Conservation (phyloP, 2,797 vertebrate genomes). For the Pagetopsis macropterus region DNA sequence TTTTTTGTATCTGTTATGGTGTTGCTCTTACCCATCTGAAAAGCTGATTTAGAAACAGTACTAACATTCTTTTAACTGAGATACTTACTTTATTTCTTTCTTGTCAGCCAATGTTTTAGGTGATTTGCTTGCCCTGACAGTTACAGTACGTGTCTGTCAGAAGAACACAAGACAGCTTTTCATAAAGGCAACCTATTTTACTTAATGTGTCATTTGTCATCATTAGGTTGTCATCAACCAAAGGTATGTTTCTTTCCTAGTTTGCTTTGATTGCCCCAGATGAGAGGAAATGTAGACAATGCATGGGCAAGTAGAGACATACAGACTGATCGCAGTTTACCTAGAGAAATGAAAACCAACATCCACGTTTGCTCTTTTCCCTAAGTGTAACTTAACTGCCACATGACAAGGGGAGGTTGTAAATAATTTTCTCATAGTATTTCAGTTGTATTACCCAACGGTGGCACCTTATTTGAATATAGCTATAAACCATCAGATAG, state of each 20-base stretch:
- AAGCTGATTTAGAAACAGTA: slow-evolving; percentile 17
- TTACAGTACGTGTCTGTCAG: slow-evolving; percentile 39
- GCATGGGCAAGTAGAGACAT: slow-evolving; percentile 59
- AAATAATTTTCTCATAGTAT: slow-evolving; percentile 26
- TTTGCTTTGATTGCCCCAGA: slow-evolving; percentile 68
- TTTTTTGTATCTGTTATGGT: neutral
- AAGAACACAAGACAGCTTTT: slow-evolving; percentile 42
- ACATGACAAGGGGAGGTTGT: slow-evolving; percentile 28
- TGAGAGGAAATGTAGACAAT: slow-evolving; percentile 59
- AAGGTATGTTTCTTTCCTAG: slow-evolving; percentile 41
- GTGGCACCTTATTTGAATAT: neutral
- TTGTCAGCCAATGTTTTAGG: slow-evolving; percentile 18
- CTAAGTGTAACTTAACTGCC: slow-evolving; percentile 36
- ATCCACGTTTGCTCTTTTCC: slow-evolving; percentile 41
- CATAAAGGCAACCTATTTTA: slow-evolving; percentile 48
- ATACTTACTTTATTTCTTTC: slow-evolving; percentile 14
- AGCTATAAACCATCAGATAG: neutral
- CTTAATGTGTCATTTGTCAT: slow-evolving; percentile 63
- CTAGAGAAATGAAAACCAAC: slow-evolving; percentile 37
- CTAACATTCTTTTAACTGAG: slow-evolving; percentile 11
- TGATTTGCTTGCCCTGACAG: slow-evolving; percentile 49
- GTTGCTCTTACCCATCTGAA: neutral
- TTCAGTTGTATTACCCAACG: neutral
- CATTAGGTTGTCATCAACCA: slow-evolving; percentile 53
- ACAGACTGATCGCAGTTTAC: slow-evolving; percentile 42